Evolutionary conservation across 1,140 invertebrate genomes (phyloP).

Genomic region (Chrysopa pallens): DNA sequence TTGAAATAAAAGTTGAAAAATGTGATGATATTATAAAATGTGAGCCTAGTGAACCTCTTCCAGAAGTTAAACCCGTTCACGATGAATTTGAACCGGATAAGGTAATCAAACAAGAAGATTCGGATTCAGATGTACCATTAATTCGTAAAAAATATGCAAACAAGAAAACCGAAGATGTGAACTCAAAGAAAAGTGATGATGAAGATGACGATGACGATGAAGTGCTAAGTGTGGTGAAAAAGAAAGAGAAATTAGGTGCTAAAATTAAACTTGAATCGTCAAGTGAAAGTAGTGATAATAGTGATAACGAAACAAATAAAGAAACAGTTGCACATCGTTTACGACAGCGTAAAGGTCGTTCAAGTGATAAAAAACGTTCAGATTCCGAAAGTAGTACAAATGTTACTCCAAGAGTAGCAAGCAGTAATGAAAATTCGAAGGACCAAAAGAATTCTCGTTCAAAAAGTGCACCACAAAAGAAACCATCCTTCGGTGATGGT

Average conservation of each 20-base stretch:
- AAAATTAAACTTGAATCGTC: constrained; percentile 3
- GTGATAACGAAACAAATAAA: constrained; percentile 20
- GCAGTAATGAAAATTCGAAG: not conserved
- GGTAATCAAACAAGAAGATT: constrained; percentile 1
- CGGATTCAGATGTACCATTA: constrained; percentile 18
- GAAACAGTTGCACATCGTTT: constrained; percentile 22
- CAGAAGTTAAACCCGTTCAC: constrained; percentile 1
- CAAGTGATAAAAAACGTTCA: constrained; percentile 1
- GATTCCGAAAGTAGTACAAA: constrained; percentile 20
- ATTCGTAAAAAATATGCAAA: constrained; percentile 17
- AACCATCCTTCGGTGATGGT: constrained; percentile 49
- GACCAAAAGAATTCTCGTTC: constrained; percentile 17
- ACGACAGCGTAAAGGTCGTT: constrained; percentile 20
- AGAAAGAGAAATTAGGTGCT: constrained; percentile 7
- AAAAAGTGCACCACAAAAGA: constrained; percentile 26
- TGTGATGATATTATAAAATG: not conserved
- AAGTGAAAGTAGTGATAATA: constrained; percentile 15
- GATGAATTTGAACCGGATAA: not conserved
- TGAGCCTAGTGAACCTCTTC: not conserved
- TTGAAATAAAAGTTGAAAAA: constrained; percentile 6
- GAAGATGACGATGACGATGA: constrained; percentile 9
- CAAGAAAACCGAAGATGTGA: constrained; percentile 16
- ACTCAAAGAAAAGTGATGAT: constrained; percentile 12
- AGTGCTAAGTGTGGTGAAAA: constrained; percentile 9
- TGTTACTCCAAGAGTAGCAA: constrained; percentile 3